Evolutionary conservation across 2,797 vertebrate species (phyloP), one percentile per base, ranked within the genome.

Genomic region (Martes flavigula): DNA sequence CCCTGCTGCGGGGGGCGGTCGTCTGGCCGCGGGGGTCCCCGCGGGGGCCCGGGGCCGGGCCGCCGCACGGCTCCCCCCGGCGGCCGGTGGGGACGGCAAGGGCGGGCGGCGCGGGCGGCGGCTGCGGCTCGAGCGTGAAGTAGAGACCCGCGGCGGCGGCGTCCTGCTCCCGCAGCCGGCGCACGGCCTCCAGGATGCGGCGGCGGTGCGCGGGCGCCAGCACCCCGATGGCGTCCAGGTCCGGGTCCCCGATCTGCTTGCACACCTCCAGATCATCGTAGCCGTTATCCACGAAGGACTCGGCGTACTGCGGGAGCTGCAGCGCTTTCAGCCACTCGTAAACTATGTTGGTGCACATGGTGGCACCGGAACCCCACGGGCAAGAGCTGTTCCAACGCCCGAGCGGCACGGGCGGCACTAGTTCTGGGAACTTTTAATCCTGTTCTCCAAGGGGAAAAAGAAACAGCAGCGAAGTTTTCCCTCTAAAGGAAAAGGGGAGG

Each of bases 211-310:
- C 99, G 48, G 99, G 99, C 91, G 99, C 98, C 96, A 99, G 99
- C 56, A 99, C 99, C 91, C 99, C 99, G 98, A 99, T 99, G 95
- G 99, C 99, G 96, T 99, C 99, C 99, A 99, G 98, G 99, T 99
- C 99, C 7, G 99, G 99, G 97, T 99, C 99, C 56, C 99, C 99
- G 70, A 99, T 99, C 97, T 99, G 99, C 97, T 99, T 99, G 98
- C 99, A 99, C 54, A 99, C 99, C 99, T 99, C 99, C 99, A 99
- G 98, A 95, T 99, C 99, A 97, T 99, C 99, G 88, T 99, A 99
- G 91, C 99, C 99, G 96, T 99, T 99, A 90, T 99, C 99, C 98
- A 99, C 99, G 97, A 99, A 99, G 54, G 99, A 98, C 98, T 99
- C 99, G 9, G 99, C 99, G 79, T 99, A 99, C 98, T 99, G 99